These are phyloP conservation scores for Bettongia penicillata DNA, from an alignment of 2,113 vertebrate species.

Conservation along the genomic window DNA sequence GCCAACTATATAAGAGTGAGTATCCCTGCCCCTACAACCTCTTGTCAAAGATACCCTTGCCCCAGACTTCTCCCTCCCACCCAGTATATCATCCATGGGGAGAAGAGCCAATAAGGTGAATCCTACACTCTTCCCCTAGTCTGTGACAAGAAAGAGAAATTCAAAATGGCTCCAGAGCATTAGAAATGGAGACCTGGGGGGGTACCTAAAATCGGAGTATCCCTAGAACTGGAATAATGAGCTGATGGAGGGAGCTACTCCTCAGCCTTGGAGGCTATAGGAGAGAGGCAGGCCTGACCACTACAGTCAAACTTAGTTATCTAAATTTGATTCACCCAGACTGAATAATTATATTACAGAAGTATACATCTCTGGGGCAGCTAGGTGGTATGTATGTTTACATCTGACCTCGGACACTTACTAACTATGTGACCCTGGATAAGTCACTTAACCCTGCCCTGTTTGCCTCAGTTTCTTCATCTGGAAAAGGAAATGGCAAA, in stretches of 20 bases:
- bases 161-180: neutral
- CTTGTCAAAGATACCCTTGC: neutral
- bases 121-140: neutral
- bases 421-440: neutral
- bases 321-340: neutral
- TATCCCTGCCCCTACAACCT: neutral
- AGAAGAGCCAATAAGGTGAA: neutral
- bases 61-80: neutral
- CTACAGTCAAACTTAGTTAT: neutral
- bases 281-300: neutral
- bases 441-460: neutral
- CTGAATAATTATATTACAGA: neutral
- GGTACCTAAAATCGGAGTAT: neutral
- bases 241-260: neutral
- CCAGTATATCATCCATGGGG: neutral
- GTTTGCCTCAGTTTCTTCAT: neutral
- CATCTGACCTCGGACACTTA: too few species aligned
- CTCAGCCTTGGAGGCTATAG: neutral
- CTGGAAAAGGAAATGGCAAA: neutral
- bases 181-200: neutral
- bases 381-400: neutral
- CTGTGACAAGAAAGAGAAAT: neutral
- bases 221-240: neutral
- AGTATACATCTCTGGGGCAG: neutral
- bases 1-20: constrained; percentile 98